phyloP scores from a whole-genome alignment of 2,113 vertebrate genomes.

The Ornithorhynchus anatinus region DNA sequence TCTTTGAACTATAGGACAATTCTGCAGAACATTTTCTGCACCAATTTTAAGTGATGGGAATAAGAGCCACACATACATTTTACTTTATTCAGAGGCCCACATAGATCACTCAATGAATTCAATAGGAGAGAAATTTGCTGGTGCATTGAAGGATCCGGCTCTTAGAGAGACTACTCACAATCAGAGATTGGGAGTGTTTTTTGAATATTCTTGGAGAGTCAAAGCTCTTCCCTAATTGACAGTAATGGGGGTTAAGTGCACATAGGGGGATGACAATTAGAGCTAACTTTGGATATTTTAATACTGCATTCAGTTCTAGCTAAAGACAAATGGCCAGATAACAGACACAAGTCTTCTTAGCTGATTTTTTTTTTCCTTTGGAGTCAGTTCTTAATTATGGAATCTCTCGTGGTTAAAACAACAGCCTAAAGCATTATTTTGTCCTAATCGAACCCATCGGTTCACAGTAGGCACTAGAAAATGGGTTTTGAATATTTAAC shows the following conservation, averaged over 20 bases:
- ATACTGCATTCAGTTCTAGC: neutral
- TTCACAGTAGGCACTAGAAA: neutral
- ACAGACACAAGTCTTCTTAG: neutral
- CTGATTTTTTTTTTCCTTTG: neutral
- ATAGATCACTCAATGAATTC: too few species aligned
- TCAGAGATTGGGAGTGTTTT: neutral
- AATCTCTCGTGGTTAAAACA: constrained; percentile 29
- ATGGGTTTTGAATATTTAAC: too few species aligned
- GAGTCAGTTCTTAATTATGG: neutral
- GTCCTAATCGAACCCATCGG: neutral
- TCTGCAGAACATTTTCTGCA: too few species aligned
- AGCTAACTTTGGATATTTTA: neutral
- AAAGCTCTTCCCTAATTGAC: neutral
- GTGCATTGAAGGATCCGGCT: neutral
- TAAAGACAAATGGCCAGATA: neutral
- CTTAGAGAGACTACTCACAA: neutral
- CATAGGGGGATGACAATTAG: neutral
- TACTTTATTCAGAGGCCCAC: too few species aligned
- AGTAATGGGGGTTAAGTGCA: neutral
- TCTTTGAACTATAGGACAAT: too few species aligned
- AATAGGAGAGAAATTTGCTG: too few species aligned
- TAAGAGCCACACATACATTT: too few species aligned
- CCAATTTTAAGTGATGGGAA: too few species aligned
- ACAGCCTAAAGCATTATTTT: neutral
- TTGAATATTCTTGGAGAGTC: neutral